Conservation (phyloP, 2,888 invertebrate species). For the Apoda limacodes region DNA sequence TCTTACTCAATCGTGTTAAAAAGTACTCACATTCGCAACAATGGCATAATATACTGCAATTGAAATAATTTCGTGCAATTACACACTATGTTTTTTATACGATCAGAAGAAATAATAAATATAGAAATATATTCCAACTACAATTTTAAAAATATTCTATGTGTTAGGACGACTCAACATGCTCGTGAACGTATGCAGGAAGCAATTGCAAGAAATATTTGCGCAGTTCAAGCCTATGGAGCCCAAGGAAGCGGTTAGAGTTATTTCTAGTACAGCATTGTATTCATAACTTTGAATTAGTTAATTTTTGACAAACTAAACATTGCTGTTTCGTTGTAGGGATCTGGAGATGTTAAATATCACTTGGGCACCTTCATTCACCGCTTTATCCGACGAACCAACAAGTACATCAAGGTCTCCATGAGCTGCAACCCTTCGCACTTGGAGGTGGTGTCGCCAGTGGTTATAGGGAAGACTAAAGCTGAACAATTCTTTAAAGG, state of each 20-base stretch:
- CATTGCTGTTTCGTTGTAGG: slow-evolving; percentile 34
- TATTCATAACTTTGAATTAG: neutral
- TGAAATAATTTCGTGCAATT: no score
- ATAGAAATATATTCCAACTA: no score
- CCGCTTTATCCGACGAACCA: slow-evolving; percentile 78
- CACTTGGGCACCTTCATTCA: slow-evolving; percentile 92
- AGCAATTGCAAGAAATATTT: slow-evolving; percentile 90
- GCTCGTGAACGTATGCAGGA: slow-evolving; percentile 90
- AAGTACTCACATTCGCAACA: no score
- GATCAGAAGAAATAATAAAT: no score
- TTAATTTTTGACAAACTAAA: slow-evolving; percentile 1
- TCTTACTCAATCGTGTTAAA: no score
- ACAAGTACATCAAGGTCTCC: slow-evolving; percentile 83
- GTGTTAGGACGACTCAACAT: slow-evolving; percentile 81
- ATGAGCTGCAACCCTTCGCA: slow-evolving; percentile 97
- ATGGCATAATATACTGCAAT: no score
- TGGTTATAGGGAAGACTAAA: slow-evolving; percentile 87
- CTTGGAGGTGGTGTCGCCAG: slow-evolving; percentile 89
- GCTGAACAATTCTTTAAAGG: slow-evolving; percentile 90
- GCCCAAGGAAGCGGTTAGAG: slow-evolving; percentile 77
- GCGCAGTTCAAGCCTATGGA: slow-evolving; percentile 91
- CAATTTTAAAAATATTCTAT: slow-evolving; percentile 1
- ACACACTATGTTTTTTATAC: no score
- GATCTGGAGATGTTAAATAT: slow-evolving; percentile 94
- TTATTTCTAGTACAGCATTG: neutral